Evolutionary conservation across 2,113 vertebrate genomes (phyloP), one percentile per base, ranked within the genome.

Genomic region (Boulengeromyrus knoepffleri): DNA sequence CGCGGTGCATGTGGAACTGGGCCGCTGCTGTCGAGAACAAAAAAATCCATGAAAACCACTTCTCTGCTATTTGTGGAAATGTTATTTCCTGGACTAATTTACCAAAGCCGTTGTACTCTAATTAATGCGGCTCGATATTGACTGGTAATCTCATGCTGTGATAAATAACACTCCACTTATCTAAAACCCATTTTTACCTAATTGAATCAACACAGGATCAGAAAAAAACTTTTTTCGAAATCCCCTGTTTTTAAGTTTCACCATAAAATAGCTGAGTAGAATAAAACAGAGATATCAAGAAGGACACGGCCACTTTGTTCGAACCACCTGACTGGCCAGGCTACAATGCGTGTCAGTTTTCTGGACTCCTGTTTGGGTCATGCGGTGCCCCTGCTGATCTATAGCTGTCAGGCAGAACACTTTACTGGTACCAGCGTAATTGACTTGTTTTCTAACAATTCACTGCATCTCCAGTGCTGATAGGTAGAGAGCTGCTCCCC

Each of bases 121-220:
- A 96, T 96, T 95, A 96, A 94, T 94, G 92, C 91, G 90, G 92
- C 88, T 95, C 93, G 58, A 94, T 95, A 96, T 91, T 88, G 93
- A 95, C 91, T 58, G 90, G 90, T 92, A 92, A 94, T 94, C 92
- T 93, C 88, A 92, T 90, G 92, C 87, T 62, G 52, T 95, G 94
- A 96, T 95, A 92, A 96, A 96, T 94, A 95, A 93, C 94, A 93
- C 92, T 27, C 62, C 92, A 94, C 95, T 96, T 95, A 95, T 96
- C 95, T 95, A 94, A 92, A 93, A 94, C 74, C 92, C 93, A 91
- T 92, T 94, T 94, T 93, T 89, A 89, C 70, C 89, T 94, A 95
- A 96, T 95, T 95, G 93, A 95, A 95, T 95, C 93, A 94, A 94
- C 93, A 92, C 88, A 90, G 89, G 90, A 87, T 31, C 46, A 52